phyloP scores from a whole-genome alignment of 2,113 vertebrate genomes.

The Paralichthys olivaceus region DNA sequence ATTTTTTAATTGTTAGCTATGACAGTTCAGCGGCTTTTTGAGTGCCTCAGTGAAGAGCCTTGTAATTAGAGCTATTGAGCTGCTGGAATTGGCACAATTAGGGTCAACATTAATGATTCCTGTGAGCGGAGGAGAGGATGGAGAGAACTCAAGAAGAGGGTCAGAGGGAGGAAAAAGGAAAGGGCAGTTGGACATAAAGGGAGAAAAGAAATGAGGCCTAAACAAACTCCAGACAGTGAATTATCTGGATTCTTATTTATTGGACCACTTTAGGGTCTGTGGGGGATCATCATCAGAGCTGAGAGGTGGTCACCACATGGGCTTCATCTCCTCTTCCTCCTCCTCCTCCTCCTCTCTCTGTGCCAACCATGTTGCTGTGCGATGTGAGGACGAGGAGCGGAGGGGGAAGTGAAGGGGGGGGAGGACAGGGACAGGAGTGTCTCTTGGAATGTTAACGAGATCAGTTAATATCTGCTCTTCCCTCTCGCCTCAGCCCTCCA shows the following conservation, averaged over 20 bases:
- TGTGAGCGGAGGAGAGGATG: constrained; percentile 80
- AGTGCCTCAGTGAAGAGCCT: constrained; percentile 83
- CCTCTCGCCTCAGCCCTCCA: constrained; percentile 50
- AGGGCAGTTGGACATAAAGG: constrained; percentile 14
- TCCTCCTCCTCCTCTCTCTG: neutral
- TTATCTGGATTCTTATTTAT: constrained; percentile 24
- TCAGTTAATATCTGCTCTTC: constrained; percentile 77
- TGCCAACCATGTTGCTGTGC: neutral
- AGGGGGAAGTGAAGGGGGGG: constrained; percentile 49
- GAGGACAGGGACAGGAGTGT: constrained; percentile 53
- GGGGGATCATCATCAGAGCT: constrained; percentile 42
- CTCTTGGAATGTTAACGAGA: constrained; percentile 86
- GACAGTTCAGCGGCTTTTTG: constrained; percentile 86
- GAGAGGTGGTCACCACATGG: constrained; percentile 13
- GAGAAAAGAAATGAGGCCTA: constrained; percentile 13
- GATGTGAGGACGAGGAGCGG: constrained; percentile 19
- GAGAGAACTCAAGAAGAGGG: constrained; percentile 61
- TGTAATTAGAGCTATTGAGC: constrained; percentile 94
- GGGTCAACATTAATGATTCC: constrained; percentile 87
- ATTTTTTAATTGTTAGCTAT: constrained; percentile 83
- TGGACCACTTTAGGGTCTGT: constrained; percentile 6
- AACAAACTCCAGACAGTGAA: constrained; percentile 11
- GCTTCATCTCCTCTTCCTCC: neutral
- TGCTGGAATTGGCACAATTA: constrained; percentile 92
- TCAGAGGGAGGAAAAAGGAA: constrained; percentile 19